phyloP scores from a whole-genome alignment of 2,113 vertebrate species.

The Meles meles region DNA sequence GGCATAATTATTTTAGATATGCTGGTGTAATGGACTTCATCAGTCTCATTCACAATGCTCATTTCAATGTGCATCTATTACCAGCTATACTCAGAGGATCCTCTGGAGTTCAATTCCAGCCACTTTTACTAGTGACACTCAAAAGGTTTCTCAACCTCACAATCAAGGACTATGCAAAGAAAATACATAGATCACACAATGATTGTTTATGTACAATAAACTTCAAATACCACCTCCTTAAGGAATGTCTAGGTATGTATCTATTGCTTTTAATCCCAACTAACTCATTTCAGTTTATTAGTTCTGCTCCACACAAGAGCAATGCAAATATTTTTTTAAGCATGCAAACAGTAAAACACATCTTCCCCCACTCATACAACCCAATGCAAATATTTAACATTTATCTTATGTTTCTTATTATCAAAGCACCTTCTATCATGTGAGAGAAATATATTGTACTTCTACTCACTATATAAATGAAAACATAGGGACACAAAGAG shows the following conservation, averaged over 20 bases:
- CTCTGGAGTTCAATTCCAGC: slow-evolving; percentile 18
- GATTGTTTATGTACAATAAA: neutral
- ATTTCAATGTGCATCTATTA: neutral
- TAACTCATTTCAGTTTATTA: neutral
- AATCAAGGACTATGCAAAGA: neutral
- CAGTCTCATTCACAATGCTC: slow-evolving; percentile 30
- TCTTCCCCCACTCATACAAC: neutral
- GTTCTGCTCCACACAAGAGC: neutral
- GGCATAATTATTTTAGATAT: slow-evolving; percentile 25
- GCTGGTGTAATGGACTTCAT: neutral
- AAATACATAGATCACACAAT: neutral
- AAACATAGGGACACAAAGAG: neutral
- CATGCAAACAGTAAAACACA: neutral
- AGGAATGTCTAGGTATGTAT: neutral
- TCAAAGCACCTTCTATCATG: slow-evolving; percentile 5
- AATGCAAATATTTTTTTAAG: neutral
- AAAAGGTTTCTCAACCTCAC: neutral
- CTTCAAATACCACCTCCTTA: neutral
- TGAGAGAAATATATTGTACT: slow-evolving; percentile 8
- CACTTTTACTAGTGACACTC: slow-evolving; percentile 13
- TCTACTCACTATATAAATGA: neutral
- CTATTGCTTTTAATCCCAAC: neutral
- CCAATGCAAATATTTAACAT: slow-evolving; percentile 28
- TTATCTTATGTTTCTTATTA: slow-evolving; percentile 1
- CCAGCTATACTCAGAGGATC: neutral